Conservation (phyloP, 2,888 invertebrate species). For the Patella ulyssiponensis region DNA sequence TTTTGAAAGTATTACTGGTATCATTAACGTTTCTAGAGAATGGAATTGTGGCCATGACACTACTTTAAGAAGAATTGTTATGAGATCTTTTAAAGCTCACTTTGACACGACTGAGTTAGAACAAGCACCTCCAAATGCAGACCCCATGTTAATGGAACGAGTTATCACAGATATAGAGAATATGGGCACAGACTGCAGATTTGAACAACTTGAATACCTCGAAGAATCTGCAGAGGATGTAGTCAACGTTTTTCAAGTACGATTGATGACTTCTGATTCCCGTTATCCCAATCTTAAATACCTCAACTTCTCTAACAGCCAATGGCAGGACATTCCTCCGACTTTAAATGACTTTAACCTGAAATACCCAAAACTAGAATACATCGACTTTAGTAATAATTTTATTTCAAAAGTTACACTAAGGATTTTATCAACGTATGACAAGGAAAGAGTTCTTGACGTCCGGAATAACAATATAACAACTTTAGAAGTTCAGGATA, state of each 20-base stretch:
- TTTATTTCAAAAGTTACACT: conserved; percentile 15
- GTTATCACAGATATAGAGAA: background rate
- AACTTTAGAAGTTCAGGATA: conserved; percentile 37
- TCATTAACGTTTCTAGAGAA: conserved; percentile 31
- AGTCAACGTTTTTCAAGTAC: conserved; percentile 44
- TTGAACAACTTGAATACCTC: conserved; percentile 35
- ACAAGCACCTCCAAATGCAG: background rate
- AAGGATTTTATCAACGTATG: background rate
- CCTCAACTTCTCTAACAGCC: conserved; percentile 37
- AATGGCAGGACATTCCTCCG: conserved; percentile 39
- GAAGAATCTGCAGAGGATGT: conserved; percentile 44
- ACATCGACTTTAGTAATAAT: background rate
- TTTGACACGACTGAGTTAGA: conserved; percentile 17
- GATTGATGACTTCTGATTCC: conserved; percentile 42
- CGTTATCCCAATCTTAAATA: conserved; percentile 41
- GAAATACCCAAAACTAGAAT: background rate
- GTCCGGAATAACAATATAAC: conserved; percentile 48
- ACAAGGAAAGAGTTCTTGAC: conserved; percentile 17
- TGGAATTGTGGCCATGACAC: conserved; percentile 44
- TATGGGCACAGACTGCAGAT: conserved; percentile 35
- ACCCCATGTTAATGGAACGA: no score
- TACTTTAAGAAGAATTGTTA: conserved; percentile 33
- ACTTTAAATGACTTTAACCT: conserved; percentile 46
- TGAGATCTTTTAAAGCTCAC: conserved; percentile 34
- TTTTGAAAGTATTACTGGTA: conserved; percentile 14